phyloP scores from a whole-genome alignment of 53 echinoderm and acorn worm genomes.

The Henricia sp. region DNA sequence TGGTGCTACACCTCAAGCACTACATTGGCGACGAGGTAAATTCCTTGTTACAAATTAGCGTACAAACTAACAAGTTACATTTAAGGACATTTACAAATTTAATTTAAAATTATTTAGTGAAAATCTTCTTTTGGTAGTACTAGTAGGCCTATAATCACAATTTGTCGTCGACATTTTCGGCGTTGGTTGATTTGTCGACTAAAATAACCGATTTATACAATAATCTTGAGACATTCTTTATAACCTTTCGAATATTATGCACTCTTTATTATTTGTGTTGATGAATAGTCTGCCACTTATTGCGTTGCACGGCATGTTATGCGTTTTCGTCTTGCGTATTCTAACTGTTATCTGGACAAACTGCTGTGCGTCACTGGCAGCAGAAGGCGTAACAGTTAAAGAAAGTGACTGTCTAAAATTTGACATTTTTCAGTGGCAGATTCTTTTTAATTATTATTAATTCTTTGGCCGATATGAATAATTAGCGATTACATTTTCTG shows the following conservation, averaged over 20 bases:
- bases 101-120: no score
- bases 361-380: constrained; percentile 19
- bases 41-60: no score
- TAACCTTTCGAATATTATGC: no score
- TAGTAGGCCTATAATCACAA: no score
- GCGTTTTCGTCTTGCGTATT: neutral
- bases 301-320: neutral
- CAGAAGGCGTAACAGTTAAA: constrained; percentile 1
- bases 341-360: constrained; percentile 17
- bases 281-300: neutral
- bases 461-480: neutral
- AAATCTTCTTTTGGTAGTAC: no score
- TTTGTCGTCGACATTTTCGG: neutral
- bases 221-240: neutral
- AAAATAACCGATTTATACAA: neutral
- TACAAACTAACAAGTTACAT: no score
- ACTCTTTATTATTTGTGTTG: neutral
- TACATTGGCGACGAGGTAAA: no score
- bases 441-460: neutral
- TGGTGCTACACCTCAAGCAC: no score
- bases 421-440: neutral
- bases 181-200: neutral
- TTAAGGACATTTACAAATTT: no score
- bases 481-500: neutral
- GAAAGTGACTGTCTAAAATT: neutral